Conservation (phyloP, 2,113 vertebrate species). For the Picathartes gymnocephalus region DNA sequence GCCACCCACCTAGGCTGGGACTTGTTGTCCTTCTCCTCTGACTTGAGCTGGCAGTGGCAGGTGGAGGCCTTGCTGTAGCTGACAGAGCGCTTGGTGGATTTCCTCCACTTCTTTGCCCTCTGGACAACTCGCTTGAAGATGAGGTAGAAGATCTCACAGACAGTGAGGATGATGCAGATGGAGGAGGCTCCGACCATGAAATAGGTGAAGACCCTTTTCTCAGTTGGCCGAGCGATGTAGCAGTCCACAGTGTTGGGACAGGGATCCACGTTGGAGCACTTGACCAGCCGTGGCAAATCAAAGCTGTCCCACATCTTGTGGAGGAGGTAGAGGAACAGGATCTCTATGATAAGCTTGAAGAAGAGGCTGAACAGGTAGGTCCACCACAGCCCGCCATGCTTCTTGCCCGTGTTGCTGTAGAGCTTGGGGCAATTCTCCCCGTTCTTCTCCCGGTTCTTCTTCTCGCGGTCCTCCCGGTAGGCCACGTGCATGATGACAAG, state of each 20-base stretch:
- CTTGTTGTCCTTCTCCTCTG: constrained; percentile 52
- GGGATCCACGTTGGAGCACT: constrained; percentile 66
- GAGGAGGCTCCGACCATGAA: constrained; percentile 81
- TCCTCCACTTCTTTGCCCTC: constrained; percentile 55
- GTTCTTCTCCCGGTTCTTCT: constrained; percentile 68
- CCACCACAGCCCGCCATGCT: constrained; percentile 82
- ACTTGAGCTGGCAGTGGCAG: constrained; percentile 68
- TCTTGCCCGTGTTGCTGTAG: constrained; percentile 77
- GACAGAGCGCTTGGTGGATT: not conserved
- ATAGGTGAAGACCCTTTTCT: constrained; percentile 82
- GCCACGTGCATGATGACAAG: constrained; percentile 90
- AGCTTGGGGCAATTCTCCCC: constrained; percentile 74
- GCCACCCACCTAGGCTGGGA: not conserved
- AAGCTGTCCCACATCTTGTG: constrained; percentile 80
- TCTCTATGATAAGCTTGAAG: constrained; percentile 77
- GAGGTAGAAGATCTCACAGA: constrained; percentile 82
- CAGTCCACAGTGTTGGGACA: constrained; percentile 81
- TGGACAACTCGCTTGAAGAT: constrained; percentile 68
- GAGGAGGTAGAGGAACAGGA: constrained; percentile 77
- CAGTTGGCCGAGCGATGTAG: constrained; percentile 79
- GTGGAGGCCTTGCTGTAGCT: constrained; percentile 72
- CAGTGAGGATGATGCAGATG: constrained; percentile 75
- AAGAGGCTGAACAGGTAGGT: constrained; percentile 80
- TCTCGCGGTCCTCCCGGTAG: constrained; percentile 83
- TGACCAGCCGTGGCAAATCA: constrained; percentile 73